A percentile compares a stretch with the other conserved stretches of the same genome.
Evolutionary conservation across 2,888 invertebrate species (phyloP).

Genomic region (Oxyscelio sp.): DNA sequence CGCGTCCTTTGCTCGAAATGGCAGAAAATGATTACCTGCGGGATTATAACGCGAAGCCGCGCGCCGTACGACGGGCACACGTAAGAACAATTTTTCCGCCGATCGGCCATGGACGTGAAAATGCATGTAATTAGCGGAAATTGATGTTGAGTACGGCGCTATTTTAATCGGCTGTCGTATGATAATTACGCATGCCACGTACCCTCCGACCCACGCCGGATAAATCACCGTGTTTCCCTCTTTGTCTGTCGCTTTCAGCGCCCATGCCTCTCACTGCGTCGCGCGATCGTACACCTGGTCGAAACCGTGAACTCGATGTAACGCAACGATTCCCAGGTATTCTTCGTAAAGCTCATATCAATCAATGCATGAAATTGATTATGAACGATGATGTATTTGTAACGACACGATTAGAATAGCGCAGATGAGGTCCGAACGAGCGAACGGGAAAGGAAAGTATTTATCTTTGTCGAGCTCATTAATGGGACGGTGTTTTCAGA

Average conservation of each 20-base stretch:
- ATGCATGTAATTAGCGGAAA: slow-evolving; percentile 88
- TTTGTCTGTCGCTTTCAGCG: slow-evolving; percentile 57
- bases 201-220: slow-evolving; percentile 85
- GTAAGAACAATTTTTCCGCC: slow-evolving; percentile 81
- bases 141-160: slow-evolving; percentile 86
- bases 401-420: slow-evolving; percentile 51
- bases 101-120: slow-evolving; percentile 83
- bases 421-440: slow-evolving; percentile 2
- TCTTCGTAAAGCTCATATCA: slow-evolving; percentile 86
- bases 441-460: slow-evolving; percentile 27
- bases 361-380: slow-evolving; percentile 87
- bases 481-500: neutral
- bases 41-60: slow-evolving; percentile 66
- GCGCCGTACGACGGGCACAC: slow-evolving; percentile 68
- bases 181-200: slow-evolving; percentile 86
- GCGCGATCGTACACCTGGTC: slow-evolving; percentile 47
- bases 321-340: slow-evolving; percentile 85
- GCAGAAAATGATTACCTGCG: slow-evolving; percentile 80
- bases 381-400: slow-evolving; percentile 75
- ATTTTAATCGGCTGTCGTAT: slow-evolving; percentile 88
- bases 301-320: slow-evolving; percentile 68
- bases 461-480: slow-evolving; percentile 32
- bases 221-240: slow-evolving; percentile 84
- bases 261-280: slow-evolving; percentile 44
- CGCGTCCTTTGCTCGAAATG: slow-evolving; percentile 78